Evolutionary conservation across 1,140 invertebrate genomes (phyloP).

Genomic region (Luehdorfia chinensis): DNA sequence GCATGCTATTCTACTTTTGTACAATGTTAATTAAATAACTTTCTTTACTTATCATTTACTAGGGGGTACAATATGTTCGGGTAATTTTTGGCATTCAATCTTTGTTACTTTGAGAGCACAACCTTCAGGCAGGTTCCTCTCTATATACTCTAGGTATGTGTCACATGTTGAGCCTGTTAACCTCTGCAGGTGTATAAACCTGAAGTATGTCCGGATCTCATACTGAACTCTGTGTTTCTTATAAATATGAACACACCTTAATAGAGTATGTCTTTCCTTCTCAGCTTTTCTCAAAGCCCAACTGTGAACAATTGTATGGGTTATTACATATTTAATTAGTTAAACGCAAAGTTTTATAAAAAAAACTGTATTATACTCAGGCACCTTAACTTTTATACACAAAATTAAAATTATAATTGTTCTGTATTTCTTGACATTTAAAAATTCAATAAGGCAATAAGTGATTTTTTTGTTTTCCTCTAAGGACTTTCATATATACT

Average conservation of each 20-base stretch:
- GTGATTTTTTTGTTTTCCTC: too few species aligned
- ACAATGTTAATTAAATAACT: too few species aligned
- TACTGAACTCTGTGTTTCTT: slow-evolving; percentile 98
- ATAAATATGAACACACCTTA: slow-evolving; percentile 93
- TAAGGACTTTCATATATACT: too few species aligned
- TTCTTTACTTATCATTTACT: too few species aligned
- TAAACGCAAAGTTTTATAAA: too few species aligned
- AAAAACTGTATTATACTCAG: too few species aligned
- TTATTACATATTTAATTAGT: too few species aligned
- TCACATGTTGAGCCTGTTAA: slow-evolving; percentile 97
- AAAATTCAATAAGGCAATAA: too few species aligned
- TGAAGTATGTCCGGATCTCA: slow-evolving; percentile 95
- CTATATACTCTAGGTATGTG: slow-evolving; percentile 97
- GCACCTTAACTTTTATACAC: too few species aligned
- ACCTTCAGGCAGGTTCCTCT: slow-evolving; percentile 98
- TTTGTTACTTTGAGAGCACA: slow-evolving; percentile 96
- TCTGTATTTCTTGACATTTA: too few species aligned
- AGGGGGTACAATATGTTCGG: slow-evolving; percentile 74
- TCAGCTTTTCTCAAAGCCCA: slow-evolving; percentile 84
- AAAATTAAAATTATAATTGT: too few species aligned
- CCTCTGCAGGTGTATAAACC: slow-evolving; percentile 88
- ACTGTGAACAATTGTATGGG: slow-evolving; percentile 80
- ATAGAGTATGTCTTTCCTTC: slow-evolving; percentile 86
- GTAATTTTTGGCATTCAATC: slow-evolving; percentile 80
- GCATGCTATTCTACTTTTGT: too few species aligned